phyloP scores from a whole-genome alignment of 2,113 vertebrate genomes.

The Cricetomys ansorgei region DNA sequence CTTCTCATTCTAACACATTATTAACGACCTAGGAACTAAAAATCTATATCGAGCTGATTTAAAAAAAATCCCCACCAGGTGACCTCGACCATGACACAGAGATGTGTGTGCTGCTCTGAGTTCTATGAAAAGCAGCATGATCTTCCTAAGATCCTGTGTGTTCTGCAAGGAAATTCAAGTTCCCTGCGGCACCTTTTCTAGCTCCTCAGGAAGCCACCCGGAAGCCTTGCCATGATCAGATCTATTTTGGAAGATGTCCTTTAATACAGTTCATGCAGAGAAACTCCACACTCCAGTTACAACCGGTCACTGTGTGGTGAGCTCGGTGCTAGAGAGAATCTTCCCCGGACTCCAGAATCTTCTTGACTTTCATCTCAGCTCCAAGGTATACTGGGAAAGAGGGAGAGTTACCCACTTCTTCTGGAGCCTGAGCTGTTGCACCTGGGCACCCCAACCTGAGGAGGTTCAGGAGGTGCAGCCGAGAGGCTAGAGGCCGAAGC shows the following conservation, averaged over 20 bases:
- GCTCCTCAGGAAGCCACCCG: not conserved
- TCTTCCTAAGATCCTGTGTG: too few relatives aligned
- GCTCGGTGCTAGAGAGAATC: not conserved
- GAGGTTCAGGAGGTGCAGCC: not conserved
- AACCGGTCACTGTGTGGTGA: not conserved
- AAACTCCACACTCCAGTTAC: not conserved
- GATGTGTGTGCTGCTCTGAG: fast-evolving
- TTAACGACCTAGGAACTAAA: not conserved
- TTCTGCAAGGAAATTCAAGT: not conserved
- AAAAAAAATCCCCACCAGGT: not conserved
- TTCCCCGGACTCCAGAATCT: not conserved
- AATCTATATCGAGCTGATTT: not conserved
- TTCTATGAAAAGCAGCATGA: too few relatives aligned
- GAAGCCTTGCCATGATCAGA: not conserved
- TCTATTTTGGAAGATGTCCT: not conserved
- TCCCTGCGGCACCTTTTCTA: not conserved
- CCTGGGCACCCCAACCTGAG: too few relatives aligned
- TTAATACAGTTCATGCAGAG: not conserved
- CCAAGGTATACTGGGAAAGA: not conserved
- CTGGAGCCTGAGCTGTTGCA: too few relatives aligned
- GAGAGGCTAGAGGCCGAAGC: not conserved
- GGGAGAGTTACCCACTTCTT: fast-evolving
- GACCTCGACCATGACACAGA: too few relatives aligned
- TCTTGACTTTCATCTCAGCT: not conserved
- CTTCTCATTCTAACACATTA: not conserved